phyloP scores from a whole-genome alignment of 2,113 vertebrate species.

The Engraulis encrasicolus region DNA sequence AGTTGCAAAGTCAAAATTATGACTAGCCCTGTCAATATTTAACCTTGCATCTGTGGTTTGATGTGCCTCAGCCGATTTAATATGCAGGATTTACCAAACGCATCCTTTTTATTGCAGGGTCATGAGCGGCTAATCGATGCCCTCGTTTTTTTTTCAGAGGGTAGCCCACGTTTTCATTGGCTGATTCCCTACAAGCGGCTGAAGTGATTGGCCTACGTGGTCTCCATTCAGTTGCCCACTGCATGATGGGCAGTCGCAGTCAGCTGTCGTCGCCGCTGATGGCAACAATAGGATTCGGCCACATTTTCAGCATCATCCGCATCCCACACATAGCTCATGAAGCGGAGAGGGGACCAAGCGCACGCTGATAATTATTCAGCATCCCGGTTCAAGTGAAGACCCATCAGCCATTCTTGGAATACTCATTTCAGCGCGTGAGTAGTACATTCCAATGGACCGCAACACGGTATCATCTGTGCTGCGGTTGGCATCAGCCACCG shows the following conservation, averaged over 20 bases:
- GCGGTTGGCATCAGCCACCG: constrained; percentile 19
- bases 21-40: no score
- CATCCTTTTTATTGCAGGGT: neutral
- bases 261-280: constrained; percentile 9
- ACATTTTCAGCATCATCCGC: constrained; percentile 8
- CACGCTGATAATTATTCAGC: neutral
- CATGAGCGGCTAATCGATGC: neutral
- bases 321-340: constrained; percentile 7
- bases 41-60: neutral
- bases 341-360: neutral
- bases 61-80: neutral
- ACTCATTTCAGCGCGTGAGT: neutral
- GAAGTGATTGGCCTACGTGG: constrained; percentile 7
- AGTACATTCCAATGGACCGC: neutral
- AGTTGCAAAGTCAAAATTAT: no score
- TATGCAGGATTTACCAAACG: neutral
- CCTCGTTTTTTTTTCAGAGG: neutral
- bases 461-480: neutral
- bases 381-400: neutral
- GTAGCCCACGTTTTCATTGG: neutral
- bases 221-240: constrained; percentile 15
- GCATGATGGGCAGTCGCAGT: constrained; percentile 5
- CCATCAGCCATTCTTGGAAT: neutral
- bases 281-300: constrained; percentile 10
- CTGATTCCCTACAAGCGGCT: neutral